Evolutionary conservation across 2,113 vertebrate species (phyloP).

Genomic region (Chlamydotis undulata): DNA sequence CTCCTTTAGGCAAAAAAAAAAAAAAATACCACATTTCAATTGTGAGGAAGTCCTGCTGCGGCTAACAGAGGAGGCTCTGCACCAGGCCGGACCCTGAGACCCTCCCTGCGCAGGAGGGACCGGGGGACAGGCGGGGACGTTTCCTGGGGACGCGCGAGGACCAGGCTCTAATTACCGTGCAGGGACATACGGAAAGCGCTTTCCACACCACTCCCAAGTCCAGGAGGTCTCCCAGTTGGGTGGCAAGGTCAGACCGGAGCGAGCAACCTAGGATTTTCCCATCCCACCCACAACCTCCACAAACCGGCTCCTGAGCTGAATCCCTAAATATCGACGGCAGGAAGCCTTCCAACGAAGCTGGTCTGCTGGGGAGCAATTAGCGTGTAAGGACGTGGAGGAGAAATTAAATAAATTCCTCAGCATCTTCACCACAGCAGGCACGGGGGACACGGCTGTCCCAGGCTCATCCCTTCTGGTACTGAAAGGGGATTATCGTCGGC

Average conservation of each 20-base stretch:
- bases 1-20: constrained; percentile 17
- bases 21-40: background rate
- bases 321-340: background rate
- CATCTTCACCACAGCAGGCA: background rate
- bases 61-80: background rate
- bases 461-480: accelerated
- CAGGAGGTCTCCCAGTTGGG: background rate
- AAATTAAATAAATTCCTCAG: background rate
- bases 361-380: constrained; percentile 50
- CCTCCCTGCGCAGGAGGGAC: background rate
- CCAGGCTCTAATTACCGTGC: background rate
- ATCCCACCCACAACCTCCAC: background rate
- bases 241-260: background rate
- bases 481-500: background rate
- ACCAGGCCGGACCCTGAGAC: too few relatives aligned
- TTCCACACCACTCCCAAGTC: too few relatives aligned
- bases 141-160: background rate
- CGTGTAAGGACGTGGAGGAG: background rate
- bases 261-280: background rate
- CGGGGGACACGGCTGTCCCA: accelerated
- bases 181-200: too few relatives aligned
- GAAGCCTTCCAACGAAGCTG: background rate
- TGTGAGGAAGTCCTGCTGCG: background rate
- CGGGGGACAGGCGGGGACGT: accelerated
- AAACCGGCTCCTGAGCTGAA: background rate